Evolutionary conservation across 2,113 vertebrate species (phyloP), one percentile per base, ranked within the genome.

Genomic region (Rhinichthys klamathensis): DNA sequence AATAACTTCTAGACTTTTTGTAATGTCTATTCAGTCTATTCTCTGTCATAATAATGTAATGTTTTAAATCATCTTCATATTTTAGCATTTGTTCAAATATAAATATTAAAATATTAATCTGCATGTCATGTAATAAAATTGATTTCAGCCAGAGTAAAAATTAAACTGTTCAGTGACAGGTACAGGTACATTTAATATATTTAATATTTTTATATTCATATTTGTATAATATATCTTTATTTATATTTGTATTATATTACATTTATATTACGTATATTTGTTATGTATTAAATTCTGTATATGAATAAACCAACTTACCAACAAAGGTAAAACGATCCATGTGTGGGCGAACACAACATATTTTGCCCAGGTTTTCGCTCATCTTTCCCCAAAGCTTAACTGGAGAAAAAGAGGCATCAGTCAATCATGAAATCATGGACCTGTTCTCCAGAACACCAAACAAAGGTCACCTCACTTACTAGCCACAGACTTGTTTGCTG

Each of bases 311-410:
- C 12, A 27, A 84, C 97, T 27, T 91, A 98, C 98, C 98, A n/a
- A 99, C 96, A 69, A 99, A 99, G 49, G 98, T 97, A 93, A 99
- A 98, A 81, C 96, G 96, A 2, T 99, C 97, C 85, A 97, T 95
- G 0, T 97, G 96, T 0, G 98, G 98, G 15, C 97, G 98, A n/a
- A 96, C 96, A 0, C 98, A 99, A 92, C 98, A 99, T 90, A 99
- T 98, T 87, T 95, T 95, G 82, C 97, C 97, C 86, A 99, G 88
- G 88, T 94, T 98, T 90, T 99, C 98, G 18, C 97, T 96, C 89
- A 99, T 92, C 89, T 99, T 99, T 73, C 97, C 97, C 93, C 97
- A 93, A 84, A 99, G 93, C 90, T 97, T 99, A 91, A 97, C 98
- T 99, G 73, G 21, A 82, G 56, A 67, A 51, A 56, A 72, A 70